Conservation (phyloP, 1,140 invertebrate species). For the Lasaia peninsularis region DNA sequence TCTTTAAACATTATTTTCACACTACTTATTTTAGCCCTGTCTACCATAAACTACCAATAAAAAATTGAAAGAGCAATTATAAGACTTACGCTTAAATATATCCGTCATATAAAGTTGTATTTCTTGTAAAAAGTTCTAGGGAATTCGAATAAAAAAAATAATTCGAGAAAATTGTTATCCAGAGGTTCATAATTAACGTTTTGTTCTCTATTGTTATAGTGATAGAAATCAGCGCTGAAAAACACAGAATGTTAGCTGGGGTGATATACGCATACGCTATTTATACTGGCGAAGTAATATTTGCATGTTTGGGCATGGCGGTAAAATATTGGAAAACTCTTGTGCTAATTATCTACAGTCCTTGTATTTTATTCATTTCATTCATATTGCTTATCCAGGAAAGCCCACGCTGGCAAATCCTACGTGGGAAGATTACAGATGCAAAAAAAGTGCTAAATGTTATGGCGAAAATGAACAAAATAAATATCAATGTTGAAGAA, state of each 20-base stretch:
- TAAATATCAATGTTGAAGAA: conserved; percentile 38
- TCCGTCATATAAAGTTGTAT: no score
- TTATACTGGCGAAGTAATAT: conserved; percentile 82
- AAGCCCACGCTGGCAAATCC: conserved; percentile 80
- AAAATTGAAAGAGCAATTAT: no score
- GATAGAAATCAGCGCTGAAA: conserved; percentile 85
- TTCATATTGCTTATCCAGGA: conserved; percentile 80
- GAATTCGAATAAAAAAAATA: no score
- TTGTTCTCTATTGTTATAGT: conserved; percentile 69
- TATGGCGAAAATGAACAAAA: conserved; percentile 66
- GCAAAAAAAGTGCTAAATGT: no score
- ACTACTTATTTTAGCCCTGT: no score
- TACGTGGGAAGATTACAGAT: no score
- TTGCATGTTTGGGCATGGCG: conserved; percentile 83
- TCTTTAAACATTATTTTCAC: no score
- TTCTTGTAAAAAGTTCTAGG: no score
- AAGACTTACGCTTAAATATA: no score
- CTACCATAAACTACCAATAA: no score
- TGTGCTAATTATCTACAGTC: conserved; percentile 82
- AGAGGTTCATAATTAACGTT: no score
- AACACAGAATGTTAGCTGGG: conserved; percentile 82
- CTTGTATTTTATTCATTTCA: conserved; percentile 80
- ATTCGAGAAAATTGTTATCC: no score
- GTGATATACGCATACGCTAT: conserved; percentile 83
- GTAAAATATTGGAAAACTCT: conserved; percentile 84